Percentiles rank a stretch among this genome's conserved stretches.
These are phyloP conservation scores for Liasis olivaceus DNA, from an alignment of 2,797 vertebrate genomes.

Conservation along the genomic window DNA sequence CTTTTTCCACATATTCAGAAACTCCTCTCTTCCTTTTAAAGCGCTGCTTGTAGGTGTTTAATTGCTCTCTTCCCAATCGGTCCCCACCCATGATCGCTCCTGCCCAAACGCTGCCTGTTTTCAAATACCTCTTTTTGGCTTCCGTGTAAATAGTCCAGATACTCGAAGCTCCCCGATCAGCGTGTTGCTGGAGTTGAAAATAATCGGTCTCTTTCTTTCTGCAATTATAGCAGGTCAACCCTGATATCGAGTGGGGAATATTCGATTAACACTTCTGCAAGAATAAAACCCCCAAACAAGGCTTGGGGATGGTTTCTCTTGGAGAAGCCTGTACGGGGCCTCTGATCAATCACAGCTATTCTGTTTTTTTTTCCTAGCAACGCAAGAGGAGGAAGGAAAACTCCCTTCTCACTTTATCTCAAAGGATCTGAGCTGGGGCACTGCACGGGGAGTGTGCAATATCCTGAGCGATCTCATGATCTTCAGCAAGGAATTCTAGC, in stretches of 20 bases:
- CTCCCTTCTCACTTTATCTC: slow-evolving; percentile 27
- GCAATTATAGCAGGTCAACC: slow-evolving; percentile 1
- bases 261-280: slow-evolving; percentile 18
- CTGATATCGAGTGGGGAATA: neutral
- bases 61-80: neutral
- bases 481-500: slow-evolving; percentile 14
- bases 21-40: neutral
- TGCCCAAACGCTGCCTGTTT: neutral
- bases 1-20: fast-evolving
- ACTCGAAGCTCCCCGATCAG: neutral
- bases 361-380: slow-evolving; percentile 40
- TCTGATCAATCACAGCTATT: slow-evolving; percentile 32
- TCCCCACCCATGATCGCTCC: neutral
- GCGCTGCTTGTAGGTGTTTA: neutral
- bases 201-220: neutral
- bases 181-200: neutral
- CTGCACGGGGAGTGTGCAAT: neutral
- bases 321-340: slow-evolving; percentile 43
- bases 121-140: neutral
- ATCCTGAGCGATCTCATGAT: slow-evolving; percentile 48
- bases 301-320: neutral
- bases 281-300: slow-evolving; percentile 19
- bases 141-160: neutral
- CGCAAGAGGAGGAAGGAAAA: slow-evolving; percentile 27
- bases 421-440: slow-evolving; percentile 29